Evolutionary conservation across 2,888 invertebrate species (phyloP).

Genomic region (Metopia argyrocephala): DNA sequence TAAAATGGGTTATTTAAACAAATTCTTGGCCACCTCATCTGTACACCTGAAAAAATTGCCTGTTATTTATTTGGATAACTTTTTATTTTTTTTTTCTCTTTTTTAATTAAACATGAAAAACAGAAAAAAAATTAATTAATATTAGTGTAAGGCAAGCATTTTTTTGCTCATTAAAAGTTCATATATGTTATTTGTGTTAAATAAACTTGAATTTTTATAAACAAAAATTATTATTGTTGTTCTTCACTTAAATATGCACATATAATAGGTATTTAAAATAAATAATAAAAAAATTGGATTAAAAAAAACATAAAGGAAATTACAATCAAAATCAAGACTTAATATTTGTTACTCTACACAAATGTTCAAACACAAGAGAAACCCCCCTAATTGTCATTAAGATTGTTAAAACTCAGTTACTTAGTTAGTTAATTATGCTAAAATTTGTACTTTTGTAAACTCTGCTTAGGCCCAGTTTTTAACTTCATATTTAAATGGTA

Average conservation of each 20-base stretch:
- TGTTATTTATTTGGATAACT: background rate
- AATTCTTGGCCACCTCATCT: no score
- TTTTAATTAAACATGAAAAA: background rate
- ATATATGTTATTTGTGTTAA: conserved; percentile 34
- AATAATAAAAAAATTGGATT: background rate
- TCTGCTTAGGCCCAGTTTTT: no score
- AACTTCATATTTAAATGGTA: no score
- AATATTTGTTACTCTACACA: no score
- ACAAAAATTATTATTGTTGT: conserved; percentile 16
- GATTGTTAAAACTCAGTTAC: no score
- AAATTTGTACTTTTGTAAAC: no score
- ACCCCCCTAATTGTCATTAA: no score
- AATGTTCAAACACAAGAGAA: no score
- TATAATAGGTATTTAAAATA: conserved; percentile 2
- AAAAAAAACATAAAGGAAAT: background rate
- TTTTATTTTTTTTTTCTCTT: background rate
- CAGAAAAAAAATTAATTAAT: background rate
- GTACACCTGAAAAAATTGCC: no score
- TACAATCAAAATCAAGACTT: no score
- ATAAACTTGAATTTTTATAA: conserved; percentile 48
- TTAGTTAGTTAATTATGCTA: no score
- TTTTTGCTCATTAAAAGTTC: conserved; percentile 31
- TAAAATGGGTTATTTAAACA: no score
- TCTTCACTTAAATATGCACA: conserved; percentile 5
- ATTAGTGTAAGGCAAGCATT: conserved; percentile 15